These are phyloP conservation scores for Zenarchopterus dispar DNA, from an alignment of 2,797 vertebrate genomes.

Conservation along the genomic window DNA sequence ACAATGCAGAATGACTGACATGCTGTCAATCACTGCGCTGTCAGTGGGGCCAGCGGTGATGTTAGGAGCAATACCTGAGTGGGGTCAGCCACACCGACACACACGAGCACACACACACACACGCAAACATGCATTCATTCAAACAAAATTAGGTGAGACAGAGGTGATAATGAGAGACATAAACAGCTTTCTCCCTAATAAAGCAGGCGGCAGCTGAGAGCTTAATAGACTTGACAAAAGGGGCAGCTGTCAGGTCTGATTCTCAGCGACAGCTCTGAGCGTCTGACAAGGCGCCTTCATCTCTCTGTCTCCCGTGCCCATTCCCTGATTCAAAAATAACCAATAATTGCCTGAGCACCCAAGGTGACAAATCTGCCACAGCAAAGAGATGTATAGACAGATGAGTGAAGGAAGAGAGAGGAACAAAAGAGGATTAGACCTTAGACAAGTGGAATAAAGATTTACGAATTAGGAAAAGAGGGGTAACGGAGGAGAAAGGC, in stretches of 20 bases:
- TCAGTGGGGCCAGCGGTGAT: conserved; percentile 95
- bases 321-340: conserved; percentile 70
- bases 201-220: conserved; percentile 58
- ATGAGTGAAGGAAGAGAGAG: conserved; percentile 43
- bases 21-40: conserved; percentile 95
- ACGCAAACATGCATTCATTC: conserved; percentile 24
- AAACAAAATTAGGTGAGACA: conserved; percentile 58
- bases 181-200: conserved; percentile 69
- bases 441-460: conserved; percentile 52
- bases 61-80: conserved; percentile 94
- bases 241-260: conserved; percentile 66
- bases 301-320: conserved; percentile 35
- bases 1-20: conserved; percentile 92
- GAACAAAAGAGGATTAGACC: conserved; percentile 60
- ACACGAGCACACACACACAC: conserved; percentile 7
- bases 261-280: conserved; percentile 48
- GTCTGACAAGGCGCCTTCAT: conserved; percentile 59
- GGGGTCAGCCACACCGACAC: conserved; percentile 36
- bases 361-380: conserved; percentile 72
- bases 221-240: conserved; percentile 74
- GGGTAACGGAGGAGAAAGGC: conserved; percentile 20
- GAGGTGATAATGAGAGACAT: conserved; percentile 71
- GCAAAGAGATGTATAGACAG: conserved; percentile 62
- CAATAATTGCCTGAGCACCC: conserved; percentile 72
- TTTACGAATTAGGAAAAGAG: conserved; percentile 35